These are phyloP conservation scores for Lymantria monacha DNA, from an alignment of 2,888 invertebrate genomes.

Conservation along the genomic window DNA sequence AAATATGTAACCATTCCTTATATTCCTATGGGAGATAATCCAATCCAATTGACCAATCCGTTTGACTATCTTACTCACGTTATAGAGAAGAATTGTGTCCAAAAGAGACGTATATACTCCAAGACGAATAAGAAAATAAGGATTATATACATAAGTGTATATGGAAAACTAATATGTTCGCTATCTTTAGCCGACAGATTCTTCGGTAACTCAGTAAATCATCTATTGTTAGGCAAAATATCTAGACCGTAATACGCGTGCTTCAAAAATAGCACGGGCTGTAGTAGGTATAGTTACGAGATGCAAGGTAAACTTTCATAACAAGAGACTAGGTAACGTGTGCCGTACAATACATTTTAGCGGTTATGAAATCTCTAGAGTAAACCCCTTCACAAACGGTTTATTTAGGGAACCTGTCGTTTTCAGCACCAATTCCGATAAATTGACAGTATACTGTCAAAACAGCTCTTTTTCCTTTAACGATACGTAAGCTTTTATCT, in stretches of 20 bases:
- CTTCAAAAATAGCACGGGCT: slow-evolving; percentile 59
- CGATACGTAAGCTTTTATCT: too few species aligned
- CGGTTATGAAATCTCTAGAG: slow-evolving; percentile 47
- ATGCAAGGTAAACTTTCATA: slow-evolving; percentile 40
- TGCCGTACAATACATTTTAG: slow-evolving; percentile 32
- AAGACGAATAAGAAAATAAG: too few species aligned
- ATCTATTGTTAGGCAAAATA: slow-evolving; percentile 57
- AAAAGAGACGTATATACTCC: too few species aligned
- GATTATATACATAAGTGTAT: too few species aligned
- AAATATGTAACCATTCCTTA: too few species aligned
- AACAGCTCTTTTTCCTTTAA: too few species aligned
- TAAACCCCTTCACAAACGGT: slow-evolving; percentile 28
- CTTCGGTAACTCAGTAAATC: slow-evolving; percentile 40
- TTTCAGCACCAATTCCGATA: neutral
- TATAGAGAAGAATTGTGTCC: too few species aligned
- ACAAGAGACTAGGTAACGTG: slow-evolving; percentile 39
- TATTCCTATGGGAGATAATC: too few species aligned
- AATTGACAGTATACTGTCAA: neutral
- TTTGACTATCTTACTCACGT: too few species aligned
- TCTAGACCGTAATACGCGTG: slow-evolving; percentile 50
- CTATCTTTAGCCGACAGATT: slow-evolving; percentile 25
- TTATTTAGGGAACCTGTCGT: slow-evolving; percentile 17
- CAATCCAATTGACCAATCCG: too few species aligned
- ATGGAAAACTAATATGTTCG: neutral
- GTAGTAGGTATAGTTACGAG: slow-evolving; percentile 47